Conservation (phyloP, 2,113 vertebrate genomes). For the Xiphias gladius region DNA sequence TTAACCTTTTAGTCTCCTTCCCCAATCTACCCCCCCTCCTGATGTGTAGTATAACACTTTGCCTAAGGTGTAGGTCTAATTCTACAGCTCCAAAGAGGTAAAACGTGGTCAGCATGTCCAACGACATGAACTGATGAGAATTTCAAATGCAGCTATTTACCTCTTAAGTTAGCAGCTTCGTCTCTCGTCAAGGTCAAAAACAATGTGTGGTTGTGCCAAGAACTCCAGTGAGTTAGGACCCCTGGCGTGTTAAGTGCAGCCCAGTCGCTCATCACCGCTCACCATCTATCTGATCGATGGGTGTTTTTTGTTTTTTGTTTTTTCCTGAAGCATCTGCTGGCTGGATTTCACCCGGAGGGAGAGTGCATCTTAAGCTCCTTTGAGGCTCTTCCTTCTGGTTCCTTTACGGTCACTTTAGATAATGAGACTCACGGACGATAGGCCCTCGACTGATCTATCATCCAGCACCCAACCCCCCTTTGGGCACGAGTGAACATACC, state of each 20-base stretch:
- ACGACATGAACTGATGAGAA: not conserved
- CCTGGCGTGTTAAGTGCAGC: slow-evolving; percentile 42
- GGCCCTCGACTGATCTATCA: slow-evolving; percentile 51
- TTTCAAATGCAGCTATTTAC: not conserved
- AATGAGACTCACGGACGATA: slow-evolving; percentile 58
- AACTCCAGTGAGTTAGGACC: slow-evolving; percentile 12
- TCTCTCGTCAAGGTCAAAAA: slow-evolving; percentile 41
- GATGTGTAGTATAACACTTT: too few species aligned
- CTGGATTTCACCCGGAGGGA: slow-evolving; percentile 13
- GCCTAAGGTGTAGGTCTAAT: too few species aligned
- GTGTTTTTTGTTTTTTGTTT: not conserved
- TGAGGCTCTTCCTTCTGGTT: slow-evolving; percentile 43
- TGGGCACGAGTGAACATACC: not conserved
- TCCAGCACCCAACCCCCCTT: slow-evolving; percentile 9
- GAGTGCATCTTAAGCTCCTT: slow-evolving; percentile 48
- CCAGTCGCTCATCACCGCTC: slow-evolving; percentile 45
- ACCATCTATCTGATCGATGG: slow-evolving; percentile 45
- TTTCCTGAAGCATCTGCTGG: not conserved
- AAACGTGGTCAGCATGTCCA: too few species aligned
- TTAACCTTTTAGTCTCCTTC: not conserved
- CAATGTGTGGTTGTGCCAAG: not conserved
- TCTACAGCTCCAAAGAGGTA: too few species aligned
- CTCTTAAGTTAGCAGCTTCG: not conserved
- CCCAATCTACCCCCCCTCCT: not conserved
- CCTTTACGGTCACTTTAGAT: slow-evolving; percentile 68